A percentile compares a stretch with the other conserved stretches of the same genome.
phyloP scores from a whole-genome alignment of 1,140 invertebrate species.

The Drosophila littoralis region DNA sequence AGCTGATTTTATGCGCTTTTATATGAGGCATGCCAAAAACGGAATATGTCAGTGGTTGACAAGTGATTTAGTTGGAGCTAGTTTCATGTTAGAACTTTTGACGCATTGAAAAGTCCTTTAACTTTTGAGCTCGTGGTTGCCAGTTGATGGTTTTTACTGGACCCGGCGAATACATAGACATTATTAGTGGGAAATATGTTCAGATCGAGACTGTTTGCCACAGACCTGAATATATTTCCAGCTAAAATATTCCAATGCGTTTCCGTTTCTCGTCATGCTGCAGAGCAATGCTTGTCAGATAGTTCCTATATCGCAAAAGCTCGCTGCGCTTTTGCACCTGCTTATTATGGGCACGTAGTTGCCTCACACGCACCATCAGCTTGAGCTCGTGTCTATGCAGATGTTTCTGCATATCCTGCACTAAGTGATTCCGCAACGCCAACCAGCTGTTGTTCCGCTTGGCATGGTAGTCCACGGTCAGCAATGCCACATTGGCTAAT shows the following conservation, averaged over 20 bases:
- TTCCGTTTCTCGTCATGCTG: slow-evolving; percentile 26
- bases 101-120: slow-evolving; percentile 34
- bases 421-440: neutral
- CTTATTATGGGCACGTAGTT: slow-evolving; percentile 28
- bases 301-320: slow-evolving; percentile 27
- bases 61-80: slow-evolving; percentile 42
- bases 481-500: slow-evolving; percentile 9
- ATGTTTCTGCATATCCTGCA: slow-evolving; percentile 51
- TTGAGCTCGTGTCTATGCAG: neutral
- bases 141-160: neutral
- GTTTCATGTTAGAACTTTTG: slow-evolving; percentile 36
- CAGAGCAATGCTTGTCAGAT: slow-evolving; percentile 31
- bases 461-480: neutral
- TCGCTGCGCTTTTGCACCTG: slow-evolving; percentile 27
- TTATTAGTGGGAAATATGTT: slow-evolving; percentile 5
- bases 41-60: slow-evolving; percentile 36
- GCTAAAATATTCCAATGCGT: slow-evolving; percentile 28
- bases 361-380: slow-evolving; percentile 1
- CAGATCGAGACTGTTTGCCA: neutral
- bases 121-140: neutral
- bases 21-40: neutral
- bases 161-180: neutral
- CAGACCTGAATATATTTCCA: neutral
- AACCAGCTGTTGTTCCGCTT: neutral
- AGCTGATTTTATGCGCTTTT: slow-evolving; percentile 1